phyloP scores from a whole-genome alignment of 2,113 vertebrate species.

The Raja brachyura region DNA sequence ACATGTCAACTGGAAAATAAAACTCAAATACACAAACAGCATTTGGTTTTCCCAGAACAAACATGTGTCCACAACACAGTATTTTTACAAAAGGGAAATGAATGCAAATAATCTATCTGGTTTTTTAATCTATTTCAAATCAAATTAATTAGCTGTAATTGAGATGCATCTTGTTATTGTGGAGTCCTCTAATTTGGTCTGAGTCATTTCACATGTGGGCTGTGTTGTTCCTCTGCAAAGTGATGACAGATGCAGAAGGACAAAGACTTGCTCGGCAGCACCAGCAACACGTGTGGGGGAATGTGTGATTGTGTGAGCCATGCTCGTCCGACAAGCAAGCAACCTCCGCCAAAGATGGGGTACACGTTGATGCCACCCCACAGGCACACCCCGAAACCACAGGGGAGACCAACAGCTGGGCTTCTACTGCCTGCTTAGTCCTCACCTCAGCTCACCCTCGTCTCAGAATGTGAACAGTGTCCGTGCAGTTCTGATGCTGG shows the following conservation, averaged over 20 bases:
- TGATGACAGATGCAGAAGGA: not conserved
- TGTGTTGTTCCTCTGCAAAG: not conserved
- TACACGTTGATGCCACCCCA: not conserved
- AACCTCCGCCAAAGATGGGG: not conserved
- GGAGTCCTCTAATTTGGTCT: not conserved
- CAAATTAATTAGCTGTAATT: not conserved
- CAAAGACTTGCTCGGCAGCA: not conserved
- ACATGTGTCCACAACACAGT: not conserved
- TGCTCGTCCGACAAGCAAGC: not conserved
- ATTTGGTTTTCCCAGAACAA: not conserved
- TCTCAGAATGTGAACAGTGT: not conserved
- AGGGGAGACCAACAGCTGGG: not conserved
- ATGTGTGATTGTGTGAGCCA: not conserved
- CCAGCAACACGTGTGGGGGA: too few relatives aligned
- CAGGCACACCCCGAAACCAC: not conserved
- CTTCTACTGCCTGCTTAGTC: not conserved
- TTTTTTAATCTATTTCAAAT: slow-evolving; percentile 58
- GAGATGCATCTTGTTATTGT: not conserved
- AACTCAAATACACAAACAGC: not conserved
- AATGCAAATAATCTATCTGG: slow-evolving; percentile 13
- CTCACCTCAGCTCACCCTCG: not conserved
- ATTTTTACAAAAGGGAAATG: not conserved
- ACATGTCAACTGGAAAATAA: not conserved
- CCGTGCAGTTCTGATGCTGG: not conserved
- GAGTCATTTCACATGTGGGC: not conserved